Base-by-base conservation (phyloP, 2,888 invertebrate genomes). In the Orthosia gothica region DNA sequence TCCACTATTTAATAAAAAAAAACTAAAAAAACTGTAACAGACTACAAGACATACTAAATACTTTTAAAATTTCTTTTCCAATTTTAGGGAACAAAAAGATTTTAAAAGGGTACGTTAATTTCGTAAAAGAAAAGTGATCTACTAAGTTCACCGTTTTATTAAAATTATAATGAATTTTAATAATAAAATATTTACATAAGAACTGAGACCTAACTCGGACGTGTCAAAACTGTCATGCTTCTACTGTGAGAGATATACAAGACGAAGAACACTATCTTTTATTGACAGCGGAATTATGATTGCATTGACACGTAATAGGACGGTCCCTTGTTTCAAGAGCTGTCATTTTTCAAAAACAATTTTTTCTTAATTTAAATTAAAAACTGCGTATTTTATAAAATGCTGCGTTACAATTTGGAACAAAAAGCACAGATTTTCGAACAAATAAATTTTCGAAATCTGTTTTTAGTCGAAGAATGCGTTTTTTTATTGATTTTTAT, bases 131-230 rank as follows among this genome's bases (percentile, higher is more conserved):
- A 70, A 76, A 82, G 74, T 77, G 68, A 77, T 65, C 81, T 87
- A 79, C 83, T 85, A 86, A 87, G 87, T 89, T 89, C 83, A 88
- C 82, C 84, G 82, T 64, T 68, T 52, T 59, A 74, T 55, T 70
- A 59, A 66, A 83, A 71, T 76, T 70, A 82, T 63, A 74, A 81
- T 67, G 67, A 71, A 55, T 71, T 76, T 73, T 76, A 84, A 69
- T 72, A 83, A 87, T 83, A 85, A 84, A 84, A 82, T 85, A 88
- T 82, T 84, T 83, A 88, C 90, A 90, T 85, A 84, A 83, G 84
- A 85, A 86, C 78, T 81, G 89, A 67, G 40, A 1, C 40, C 40
- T 40, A 40, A 40, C 40, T 40, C 40, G 7, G 9, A 40, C 7
- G 40, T 40, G 40, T 40, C 40, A 40, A 40, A 40, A 40, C 40